Evolutionary conservation across 2,888 invertebrate genomes (phyloP).

Genomic region (Blomia tropicalis): DNA sequence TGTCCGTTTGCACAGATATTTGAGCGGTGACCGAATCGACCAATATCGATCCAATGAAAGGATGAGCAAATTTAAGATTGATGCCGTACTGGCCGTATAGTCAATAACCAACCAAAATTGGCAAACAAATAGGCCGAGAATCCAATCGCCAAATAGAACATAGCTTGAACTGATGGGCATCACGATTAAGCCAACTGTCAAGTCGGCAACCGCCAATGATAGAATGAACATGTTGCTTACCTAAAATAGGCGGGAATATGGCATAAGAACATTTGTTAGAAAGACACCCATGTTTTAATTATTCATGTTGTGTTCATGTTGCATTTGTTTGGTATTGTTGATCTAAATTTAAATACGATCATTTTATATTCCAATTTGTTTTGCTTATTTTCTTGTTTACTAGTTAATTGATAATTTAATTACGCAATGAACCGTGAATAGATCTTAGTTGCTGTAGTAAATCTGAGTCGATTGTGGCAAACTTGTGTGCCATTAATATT

Average conservation of each 20-base stretch:
- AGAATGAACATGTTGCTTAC: conserved; percentile 43
- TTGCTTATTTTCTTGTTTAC: no score
- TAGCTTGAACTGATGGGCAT: conserved; percentile 42
- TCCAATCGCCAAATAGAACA: conserved; percentile 39
- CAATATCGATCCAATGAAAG: conserved; percentile 40
- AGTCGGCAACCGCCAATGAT: conserved; percentile 40
- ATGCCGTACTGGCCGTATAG: conserved; percentile 45
- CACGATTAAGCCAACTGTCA: conserved; percentile 40
- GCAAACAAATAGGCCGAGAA: conserved; percentile 42
- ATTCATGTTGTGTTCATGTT: no score
- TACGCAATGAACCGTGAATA: no score
- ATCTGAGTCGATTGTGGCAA: no score
- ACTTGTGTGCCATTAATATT: no score
- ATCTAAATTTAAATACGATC: no score
- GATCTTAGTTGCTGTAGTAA: no score
- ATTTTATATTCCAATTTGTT: no score
- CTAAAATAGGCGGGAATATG: conserved; percentile 32
- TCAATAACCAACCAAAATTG: conserved; percentile 45
- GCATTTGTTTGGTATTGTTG: no score
- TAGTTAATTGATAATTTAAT: no score
- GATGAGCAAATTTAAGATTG: conserved; percentile 44
- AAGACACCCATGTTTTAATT: no score
- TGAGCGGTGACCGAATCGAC: conserved; percentile 41
- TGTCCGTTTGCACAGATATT: conserved; percentile 40
- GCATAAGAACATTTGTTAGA: no score